These are phyloP conservation scores for Cercopithecus mona DNA, from an alignment of 2,113 vertebrate genomes.

Conservation along the genomic window DNA sequence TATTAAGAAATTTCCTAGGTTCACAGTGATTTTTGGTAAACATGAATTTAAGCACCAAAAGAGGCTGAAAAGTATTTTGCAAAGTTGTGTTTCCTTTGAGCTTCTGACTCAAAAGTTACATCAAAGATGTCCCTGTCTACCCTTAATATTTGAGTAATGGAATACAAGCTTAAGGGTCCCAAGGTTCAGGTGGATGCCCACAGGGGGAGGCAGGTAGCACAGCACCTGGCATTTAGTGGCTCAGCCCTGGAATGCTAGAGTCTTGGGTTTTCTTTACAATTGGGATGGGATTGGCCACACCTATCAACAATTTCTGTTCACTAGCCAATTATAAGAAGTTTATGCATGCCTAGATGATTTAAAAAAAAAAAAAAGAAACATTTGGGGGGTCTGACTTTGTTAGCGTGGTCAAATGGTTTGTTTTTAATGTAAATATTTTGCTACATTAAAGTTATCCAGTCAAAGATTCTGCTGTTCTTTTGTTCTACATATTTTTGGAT, in stretches of 20 bases:
- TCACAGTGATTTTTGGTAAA: neutral
- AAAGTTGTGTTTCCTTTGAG: neutral
- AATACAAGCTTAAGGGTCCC: rapidly evolving
- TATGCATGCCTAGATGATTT: neutral
- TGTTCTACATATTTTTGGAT: neutral
- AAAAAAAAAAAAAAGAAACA: neutral
- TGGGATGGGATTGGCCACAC: neutral
- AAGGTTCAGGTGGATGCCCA: rapidly evolving
- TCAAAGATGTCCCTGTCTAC: rapidly evolving
- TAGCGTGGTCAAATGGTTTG: conserved; percentile 29
- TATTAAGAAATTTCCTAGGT: rapidly evolving
- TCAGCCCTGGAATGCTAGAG: neutral
- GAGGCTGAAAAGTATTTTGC: neutral
- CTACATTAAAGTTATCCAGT: neutral
- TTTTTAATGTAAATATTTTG: conserved; percentile 61
- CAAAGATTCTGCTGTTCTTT: neutral
- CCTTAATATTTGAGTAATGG: too few relatives aligned
- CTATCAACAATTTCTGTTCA: neutral
- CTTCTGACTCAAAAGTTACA: neutral
- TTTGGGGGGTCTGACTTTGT: neutral
- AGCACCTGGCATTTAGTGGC: rapidly evolving
- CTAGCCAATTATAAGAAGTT: neutral
- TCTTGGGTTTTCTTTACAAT: neutral
- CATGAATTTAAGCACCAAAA: too few relatives aligned
- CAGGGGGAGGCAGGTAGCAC: rapidly evolving